Evolutionary conservation across 2,888 invertebrate genomes (phyloP), one percentile per base, ranked within the genome.

Genomic region (Mesorhabditis belari): DNA sequence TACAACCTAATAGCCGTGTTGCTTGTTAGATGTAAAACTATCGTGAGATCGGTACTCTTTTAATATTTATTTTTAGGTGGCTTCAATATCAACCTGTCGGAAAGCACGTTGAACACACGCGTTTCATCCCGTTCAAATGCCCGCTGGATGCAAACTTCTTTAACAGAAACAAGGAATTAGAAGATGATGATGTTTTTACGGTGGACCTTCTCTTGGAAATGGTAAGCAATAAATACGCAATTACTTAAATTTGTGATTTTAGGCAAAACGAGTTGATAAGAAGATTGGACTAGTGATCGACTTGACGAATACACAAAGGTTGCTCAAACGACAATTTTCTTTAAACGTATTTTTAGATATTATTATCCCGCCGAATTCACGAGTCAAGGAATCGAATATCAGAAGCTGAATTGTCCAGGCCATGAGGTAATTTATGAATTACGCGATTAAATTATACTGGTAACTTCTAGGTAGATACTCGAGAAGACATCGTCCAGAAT

Each of bases 71-170:
- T 70, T 75, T 49, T 65, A 83, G 83, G 65, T 83, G 83, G 83
- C 70, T 74, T 35, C 62, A 67, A 4, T 83, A 82, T 69, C 68
- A 67, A 44, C 57, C 62, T 3, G 64, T 86, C 76, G 89, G 89
- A 19, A 82, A 84, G 55, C 84, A 85, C 25, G 87, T 89, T 58
- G 83, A 85, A 64, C 88, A 87, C 26, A 89, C 89, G 4, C 85
- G 86, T 67, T 85, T 90, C 71, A 83, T 89, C 71, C 86, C 88
- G 62, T 89, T 89, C 81, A 89, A 89, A 83, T 88, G 88, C 24
- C 90, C 90, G 3, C 80, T 87, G 53, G 85, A 84, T 72, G 79
- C 84, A 80, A 51, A 57, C 24, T 69, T 69, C 58, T 74, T 69
- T 58, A 25, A 61, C 21, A 58, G 62, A 12, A 65, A 66, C 44